These are phyloP conservation scores for Nephrotoma appendiculata DNA, from an alignment of 2,888 invertebrate species.

Conservation along the genomic window DNA sequence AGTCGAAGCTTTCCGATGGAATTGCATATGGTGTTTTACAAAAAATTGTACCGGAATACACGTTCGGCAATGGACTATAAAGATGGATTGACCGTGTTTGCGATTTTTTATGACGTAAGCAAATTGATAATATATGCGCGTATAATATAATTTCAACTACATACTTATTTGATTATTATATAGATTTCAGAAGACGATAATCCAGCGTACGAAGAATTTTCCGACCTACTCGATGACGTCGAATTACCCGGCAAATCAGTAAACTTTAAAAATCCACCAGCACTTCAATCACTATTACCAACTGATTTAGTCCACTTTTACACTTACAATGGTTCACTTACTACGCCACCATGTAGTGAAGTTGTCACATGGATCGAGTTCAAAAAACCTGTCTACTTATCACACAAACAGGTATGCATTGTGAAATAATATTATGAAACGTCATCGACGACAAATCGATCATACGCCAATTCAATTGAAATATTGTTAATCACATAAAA, in stretches of 20 bases:
- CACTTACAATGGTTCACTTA: conserved; percentile 73
- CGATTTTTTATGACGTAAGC: conserved; percentile 61
- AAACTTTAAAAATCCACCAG: conserved; percentile 35
- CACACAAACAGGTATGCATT: conserved; percentile 47
- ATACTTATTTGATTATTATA: conserved; percentile 12
- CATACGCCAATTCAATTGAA: neutral
- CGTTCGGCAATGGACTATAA: conserved; percentile 44
- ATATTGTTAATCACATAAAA: neutral
- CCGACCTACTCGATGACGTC: conserved; percentile 39
- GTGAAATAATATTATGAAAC: neutral
- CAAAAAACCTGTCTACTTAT: conserved; percentile 50
- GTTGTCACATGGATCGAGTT: conserved; percentile 80
- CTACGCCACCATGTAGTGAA: conserved; percentile 76
- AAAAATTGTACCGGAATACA: conserved; percentile 45
- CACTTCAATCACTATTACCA: conserved; percentile 39
- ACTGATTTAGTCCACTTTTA: conserved; percentile 50
- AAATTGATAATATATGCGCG: neutral
- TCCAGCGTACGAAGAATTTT: conserved; percentile 43
- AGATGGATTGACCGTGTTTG: conserved; percentile 66
- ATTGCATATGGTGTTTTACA: conserved; percentile 63
- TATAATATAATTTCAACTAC: neutral
- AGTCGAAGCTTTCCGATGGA: conserved; percentile 53
- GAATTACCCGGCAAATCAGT: conserved; percentile 37
- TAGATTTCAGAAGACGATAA: conserved; percentile 21
- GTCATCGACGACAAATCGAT: neutral